These are phyloP conservation scores for Catagonus wagneri DNA, from an alignment of 2,113 vertebrate genomes.

Conservation along the genomic window DNA sequence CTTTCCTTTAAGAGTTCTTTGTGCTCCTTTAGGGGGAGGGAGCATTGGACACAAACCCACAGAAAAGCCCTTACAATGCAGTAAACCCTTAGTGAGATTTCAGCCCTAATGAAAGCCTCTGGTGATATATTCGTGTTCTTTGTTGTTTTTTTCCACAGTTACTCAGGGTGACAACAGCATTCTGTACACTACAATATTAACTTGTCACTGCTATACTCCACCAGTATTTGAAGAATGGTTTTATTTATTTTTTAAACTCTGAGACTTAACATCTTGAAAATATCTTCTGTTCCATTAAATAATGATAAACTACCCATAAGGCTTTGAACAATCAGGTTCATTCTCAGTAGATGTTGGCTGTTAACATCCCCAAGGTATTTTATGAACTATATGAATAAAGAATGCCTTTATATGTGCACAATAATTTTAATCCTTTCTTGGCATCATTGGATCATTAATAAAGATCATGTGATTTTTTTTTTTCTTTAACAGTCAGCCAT, in stretches of 20 bases:
- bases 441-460: slow-evolving; percentile 65
- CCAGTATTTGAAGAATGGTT: background rate
- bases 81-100: background rate
- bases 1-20: slow-evolving; percentile 32
- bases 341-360: slow-evolving; percentile 1
- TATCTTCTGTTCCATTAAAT: slow-evolving; percentile 48
- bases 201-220: background rate
- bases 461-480: slow-evolving; percentile 59
- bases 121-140: background rate
- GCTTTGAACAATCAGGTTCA: background rate
- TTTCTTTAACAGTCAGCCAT: slow-evolving; percentile 93
- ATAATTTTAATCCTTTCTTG: slow-evolving; percentile 51
- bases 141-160: background rate
- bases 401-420: slow-evolving; percentile 23
- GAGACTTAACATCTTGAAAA: slow-evolving; percentile 39
- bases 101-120: background rate
- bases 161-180: background rate
- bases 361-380: slow-evolving; percentile 29
- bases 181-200: background rate
- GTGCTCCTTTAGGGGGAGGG: background rate
- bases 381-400: slow-evolving; percentile 41
- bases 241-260: slow-evolving; percentile 34
- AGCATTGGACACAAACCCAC: background rate
- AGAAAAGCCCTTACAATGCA: background rate
- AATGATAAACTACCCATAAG: background rate